Evolutionary conservation across 2,113 vertebrate genomes (phyloP).

Genomic region (Cranoglanis bouderius): DNA sequence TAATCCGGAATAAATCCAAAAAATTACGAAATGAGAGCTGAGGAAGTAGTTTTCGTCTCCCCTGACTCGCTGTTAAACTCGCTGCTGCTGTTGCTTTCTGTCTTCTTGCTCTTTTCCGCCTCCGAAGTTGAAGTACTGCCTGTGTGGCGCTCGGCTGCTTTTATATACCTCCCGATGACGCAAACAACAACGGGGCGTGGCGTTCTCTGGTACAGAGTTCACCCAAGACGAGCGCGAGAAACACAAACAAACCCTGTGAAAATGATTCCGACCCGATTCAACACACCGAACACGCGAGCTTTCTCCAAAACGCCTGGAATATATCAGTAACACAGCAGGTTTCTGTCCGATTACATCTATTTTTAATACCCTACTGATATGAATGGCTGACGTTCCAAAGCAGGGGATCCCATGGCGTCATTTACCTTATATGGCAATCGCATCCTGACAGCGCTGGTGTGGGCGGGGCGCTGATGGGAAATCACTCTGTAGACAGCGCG

Average conservation of each 20-base stretch:
- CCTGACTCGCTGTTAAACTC: not conserved
- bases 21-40: not conserved
- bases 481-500: constrained; percentile 48
- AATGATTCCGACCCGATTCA: not conserved
- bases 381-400: constrained; percentile 62
- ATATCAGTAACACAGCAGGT: not conserved
- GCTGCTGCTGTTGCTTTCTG: not conserved
- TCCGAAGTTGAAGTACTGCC: not conserved
- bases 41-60: not conserved
- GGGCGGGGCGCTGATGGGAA: constrained; percentile 73
- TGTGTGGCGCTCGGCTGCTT: not conserved
- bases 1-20: not conserved
- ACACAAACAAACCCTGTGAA: not conserved
- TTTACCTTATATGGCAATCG: constrained; percentile 75
- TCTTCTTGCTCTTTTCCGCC: too few relatives aligned
- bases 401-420: constrained; percentile 76
- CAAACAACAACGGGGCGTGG: not conserved
- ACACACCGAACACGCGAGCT: too few relatives aligned
- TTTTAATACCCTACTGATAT: not conserved
- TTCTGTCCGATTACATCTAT: not conserved
- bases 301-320: not conserved
- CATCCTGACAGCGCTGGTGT: constrained; percentile 68
- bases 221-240: not conserved
- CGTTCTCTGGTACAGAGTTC: not conserved
- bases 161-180: not conserved